Base-by-base conservation (phyloP, 1,140 invertebrate species). In the Cydia amplana region DNA sequence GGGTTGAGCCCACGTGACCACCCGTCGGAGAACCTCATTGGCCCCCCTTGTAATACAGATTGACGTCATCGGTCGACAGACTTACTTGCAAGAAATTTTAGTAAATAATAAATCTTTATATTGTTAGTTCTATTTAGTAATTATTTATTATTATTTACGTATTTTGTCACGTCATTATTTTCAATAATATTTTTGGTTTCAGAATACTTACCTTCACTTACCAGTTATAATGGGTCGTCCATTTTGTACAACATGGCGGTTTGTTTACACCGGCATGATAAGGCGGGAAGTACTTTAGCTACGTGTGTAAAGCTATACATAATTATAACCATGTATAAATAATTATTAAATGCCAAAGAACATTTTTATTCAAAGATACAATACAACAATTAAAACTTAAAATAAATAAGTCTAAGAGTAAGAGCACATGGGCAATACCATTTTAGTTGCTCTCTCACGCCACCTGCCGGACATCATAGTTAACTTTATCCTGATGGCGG, bases 211-310 rank as follows among this genome's bases (percentile, higher is more conserved):
- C 79, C 9, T 60, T n/a, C n/a, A 83, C 83, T 86, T 87, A 85
- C 85, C 81, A 60, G 75, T 79, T 81, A 79, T 55, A 79, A 78
- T 78, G 76, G 80, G 73, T 85, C 83, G 79, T 85, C 81, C 79
- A 84, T 84, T 88, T 85, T 87, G 83, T 86, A 90, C 91, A 93
- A 93, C 86, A 93, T 93, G 92, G 92, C 91, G 91, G 91, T 93
- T 93, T 93, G 92, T 93, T 93, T 93, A 93, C 92, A 93, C 93
- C 93, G 93, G 93, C 91, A 89, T 89, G 87, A 91, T 86, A 87
- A 90, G 86, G 89, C 91, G 91, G 87, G 88, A 91, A 91, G 84
- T 83, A 82, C 74, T 91, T 86, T 77, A 76, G 63, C 65, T 60
- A 79, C 75, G 83, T 85, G 75, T 86, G 83, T 75, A 81, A 49